Conservation (phyloP, 2,113 vertebrate species). For the Pluvialis apricaria region DNA sequence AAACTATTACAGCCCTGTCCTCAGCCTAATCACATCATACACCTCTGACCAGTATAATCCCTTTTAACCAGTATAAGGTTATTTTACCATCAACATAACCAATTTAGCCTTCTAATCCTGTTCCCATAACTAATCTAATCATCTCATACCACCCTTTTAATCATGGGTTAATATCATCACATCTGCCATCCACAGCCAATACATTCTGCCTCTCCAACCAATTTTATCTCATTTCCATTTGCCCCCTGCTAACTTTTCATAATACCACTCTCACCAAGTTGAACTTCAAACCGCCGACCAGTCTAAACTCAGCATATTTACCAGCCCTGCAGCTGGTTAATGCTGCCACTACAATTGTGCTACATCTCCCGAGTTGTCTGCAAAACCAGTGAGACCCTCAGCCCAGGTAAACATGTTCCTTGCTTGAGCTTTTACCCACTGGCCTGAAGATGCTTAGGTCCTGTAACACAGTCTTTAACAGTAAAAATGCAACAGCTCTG, state of each 20-base stretch:
- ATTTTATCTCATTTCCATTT: not conserved
- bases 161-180: slow-evolving; percentile 34
- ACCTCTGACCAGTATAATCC: slow-evolving; percentile 54
- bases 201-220: not conserved
- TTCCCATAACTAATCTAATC: slow-evolving; percentile 61
- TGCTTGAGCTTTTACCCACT: not conserved
- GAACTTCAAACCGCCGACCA: not conserved
- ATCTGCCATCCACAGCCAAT: slow-evolving; percentile 28
- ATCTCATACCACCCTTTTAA: slow-evolving; percentile 34
- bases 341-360: not conserved
- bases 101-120: slow-evolving; percentile 60
- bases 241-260: slow-evolving; percentile 8
- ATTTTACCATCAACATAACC: slow-evolving; percentile 46
- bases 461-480: not conserved
- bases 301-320: not conserved
- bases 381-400: not conserved
- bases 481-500: not conserved
- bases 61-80: slow-evolving; percentile 44
- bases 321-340: not conserved
- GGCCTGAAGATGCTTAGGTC: not conserved
- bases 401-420: not conserved
- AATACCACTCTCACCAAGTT: not conserved
- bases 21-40: slow-evolving; percentile 49
- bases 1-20: slow-evolving; percentile 54
- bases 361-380: not conserved